Evolutionary conservation across 2,888 invertebrate species (phyloP).

Genomic region (Phortica magna): DNA sequence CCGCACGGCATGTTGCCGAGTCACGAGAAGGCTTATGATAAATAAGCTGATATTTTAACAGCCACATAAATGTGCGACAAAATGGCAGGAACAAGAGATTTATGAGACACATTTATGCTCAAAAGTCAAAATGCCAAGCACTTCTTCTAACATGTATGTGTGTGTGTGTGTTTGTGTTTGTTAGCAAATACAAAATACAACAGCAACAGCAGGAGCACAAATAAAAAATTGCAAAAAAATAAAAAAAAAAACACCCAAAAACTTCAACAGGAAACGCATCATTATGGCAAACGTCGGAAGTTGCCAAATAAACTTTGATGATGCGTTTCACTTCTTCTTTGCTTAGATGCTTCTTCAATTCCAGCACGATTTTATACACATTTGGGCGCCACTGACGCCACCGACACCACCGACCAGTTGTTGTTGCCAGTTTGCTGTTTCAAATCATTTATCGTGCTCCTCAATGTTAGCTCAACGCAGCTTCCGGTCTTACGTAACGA

Average conservation of each 20-base stretch:
- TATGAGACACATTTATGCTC: constrained; percentile 25
- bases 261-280: constrained; percentile 30
- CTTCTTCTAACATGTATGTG: no score
- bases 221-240: neutral
- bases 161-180: neutral
- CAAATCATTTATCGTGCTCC: neutral
- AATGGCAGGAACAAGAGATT: constrained; percentile 31
- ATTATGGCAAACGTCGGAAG: constrained; percentile 29
- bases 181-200: neutral
- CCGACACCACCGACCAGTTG: no score
- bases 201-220: constrained; percentile 12
- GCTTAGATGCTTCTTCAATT: neutral
- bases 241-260: constrained; percentile 8
- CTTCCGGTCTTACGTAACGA: neutral
- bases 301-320: constrained; percentile 34
- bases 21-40: constrained; percentile 27
- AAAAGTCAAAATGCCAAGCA: constrained; percentile 26
- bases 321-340: neutral
- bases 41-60: constrained; percentile 31
- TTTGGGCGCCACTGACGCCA: neutral
- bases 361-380: neutral
- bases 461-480: neutral
- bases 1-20: constrained; percentile 12
- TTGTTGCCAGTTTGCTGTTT: neutral
- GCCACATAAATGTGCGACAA: constrained; percentile 33